Evolutionary conservation across 2,888 invertebrate genomes (phyloP).

Genomic region (Leucophora obtusa): DNA sequence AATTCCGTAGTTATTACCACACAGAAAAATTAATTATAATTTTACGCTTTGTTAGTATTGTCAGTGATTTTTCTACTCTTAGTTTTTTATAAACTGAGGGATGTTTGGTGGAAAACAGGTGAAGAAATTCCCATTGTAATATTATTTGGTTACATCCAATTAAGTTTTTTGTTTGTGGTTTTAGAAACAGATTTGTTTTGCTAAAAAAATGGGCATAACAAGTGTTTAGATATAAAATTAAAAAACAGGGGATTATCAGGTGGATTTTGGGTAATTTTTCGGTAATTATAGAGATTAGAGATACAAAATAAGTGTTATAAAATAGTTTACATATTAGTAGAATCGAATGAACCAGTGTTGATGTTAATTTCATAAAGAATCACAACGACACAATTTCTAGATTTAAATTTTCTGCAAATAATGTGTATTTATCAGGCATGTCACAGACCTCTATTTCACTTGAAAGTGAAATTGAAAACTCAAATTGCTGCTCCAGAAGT

Average conservation of each 20-base stretch:
- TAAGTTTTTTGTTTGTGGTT: conserved; percentile 54
- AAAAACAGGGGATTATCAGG: conserved; percentile 33
- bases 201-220: conserved; percentile 27
- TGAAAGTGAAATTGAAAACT: too few species aligned
- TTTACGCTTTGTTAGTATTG: conserved; percentile 57
- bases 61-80: not conserved
- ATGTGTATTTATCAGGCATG: too few species aligned
- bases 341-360: too few species aligned
- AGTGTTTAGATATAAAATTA: conserved; percentile 3
- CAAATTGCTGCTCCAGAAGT: too few species aligned
- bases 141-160: conserved; percentile 37
- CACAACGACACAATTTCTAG: too few species aligned
- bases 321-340: too few species aligned
- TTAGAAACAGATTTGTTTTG: conserved; percentile 22
- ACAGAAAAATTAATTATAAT: conserved; percentile 55
- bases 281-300: conserved; percentile 1
- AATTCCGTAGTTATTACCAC: conserved; percentile 27
- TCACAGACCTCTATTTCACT: too few species aligned
- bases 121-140: conserved; percentile 38
- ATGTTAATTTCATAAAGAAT: too few species aligned
- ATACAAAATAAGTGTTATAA: too few species aligned
- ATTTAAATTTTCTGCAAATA: too few species aligned
- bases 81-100: not conserved
- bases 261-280: conserved; percentile 40
- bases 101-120: conserved; percentile 31